phyloP scores from a whole-genome alignment of 2,113 vertebrate genomes.

The Burhinus oedicnemus region DNA sequence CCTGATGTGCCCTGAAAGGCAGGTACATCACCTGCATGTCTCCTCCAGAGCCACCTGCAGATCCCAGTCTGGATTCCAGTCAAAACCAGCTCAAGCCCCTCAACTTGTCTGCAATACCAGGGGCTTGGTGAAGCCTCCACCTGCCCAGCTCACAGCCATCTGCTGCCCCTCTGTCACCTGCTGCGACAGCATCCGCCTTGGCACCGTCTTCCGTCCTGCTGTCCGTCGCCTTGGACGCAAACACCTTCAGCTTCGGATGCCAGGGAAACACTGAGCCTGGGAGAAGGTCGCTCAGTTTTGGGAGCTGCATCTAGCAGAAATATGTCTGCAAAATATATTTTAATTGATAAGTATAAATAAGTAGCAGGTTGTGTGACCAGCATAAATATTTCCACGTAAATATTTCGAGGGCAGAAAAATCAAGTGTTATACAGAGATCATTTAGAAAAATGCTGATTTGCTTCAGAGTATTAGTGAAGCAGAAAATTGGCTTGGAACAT shows the following conservation, averaged over 20 bases:
- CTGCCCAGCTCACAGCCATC: not conserved
- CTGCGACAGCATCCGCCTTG: not conserved
- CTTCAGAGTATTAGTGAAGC: slow-evolving; percentile 23
- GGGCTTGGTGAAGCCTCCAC: not conserved
- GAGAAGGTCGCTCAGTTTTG: not conserved
- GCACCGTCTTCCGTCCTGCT: rapidly evolving
- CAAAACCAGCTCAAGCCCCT: not conserved
- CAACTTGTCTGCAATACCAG: not conserved
- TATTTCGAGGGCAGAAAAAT: not conserved
- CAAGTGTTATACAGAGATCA: not conserved
- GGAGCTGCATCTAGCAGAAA: not conserved
- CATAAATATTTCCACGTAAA: not conserved
- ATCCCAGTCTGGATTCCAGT: not conserved
- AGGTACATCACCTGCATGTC: not conserved
- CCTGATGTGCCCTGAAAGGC: not conserved
- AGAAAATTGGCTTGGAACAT: slow-evolving; percentile 43
- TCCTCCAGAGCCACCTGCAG: not conserved
- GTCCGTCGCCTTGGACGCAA: not conserved
- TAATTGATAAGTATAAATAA: not conserved
- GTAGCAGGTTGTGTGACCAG: not conserved
- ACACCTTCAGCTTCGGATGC: not conserved
- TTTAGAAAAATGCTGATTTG: slow-evolving; percentile 41
- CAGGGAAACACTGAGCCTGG: not conserved
- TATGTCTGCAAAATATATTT: not conserved
- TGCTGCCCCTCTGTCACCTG: not conserved